Evolutionary conservation across 1,140 invertebrate species (phyloP).

Genomic region (Meloidogyne exigua): DNA sequence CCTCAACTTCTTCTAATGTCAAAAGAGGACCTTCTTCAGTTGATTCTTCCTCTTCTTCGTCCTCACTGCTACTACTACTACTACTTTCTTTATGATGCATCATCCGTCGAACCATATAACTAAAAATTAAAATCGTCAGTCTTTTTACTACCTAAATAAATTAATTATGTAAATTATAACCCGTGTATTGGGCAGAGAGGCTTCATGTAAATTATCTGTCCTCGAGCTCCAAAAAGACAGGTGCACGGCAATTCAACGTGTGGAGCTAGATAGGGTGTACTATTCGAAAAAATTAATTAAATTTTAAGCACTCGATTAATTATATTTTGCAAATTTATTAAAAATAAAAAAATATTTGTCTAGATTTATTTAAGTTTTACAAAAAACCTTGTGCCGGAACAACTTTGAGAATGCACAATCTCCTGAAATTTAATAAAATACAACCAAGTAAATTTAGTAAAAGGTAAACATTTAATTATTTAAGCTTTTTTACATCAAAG

Average conservation of each 20-base stretch:
- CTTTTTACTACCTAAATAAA: too few relatives aligned
- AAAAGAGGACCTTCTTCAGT: background rate
- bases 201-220: conserved; percentile 57
- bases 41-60: conserved; percentile 8
- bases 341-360: too few relatives aligned
- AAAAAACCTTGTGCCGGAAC: conserved; percentile 2
- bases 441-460: too few relatives aligned
- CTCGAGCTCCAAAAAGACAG: conserved; percentile 53
- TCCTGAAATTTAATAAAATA: background rate
- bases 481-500: too few relatives aligned
- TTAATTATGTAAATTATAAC: conserved; percentile 19
- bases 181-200: conserved; percentile 62
- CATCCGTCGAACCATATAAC: conserved; percentile 22
- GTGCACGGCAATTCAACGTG: conserved; percentile 58
- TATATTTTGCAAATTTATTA: too few relatives aligned
- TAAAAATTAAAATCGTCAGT: background rate
- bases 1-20: conserved; percentile 6
- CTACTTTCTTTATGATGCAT: conserved; percentile 1
- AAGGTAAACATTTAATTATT: too few relatives aligned
- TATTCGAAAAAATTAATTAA: conserved; percentile 3
- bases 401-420: background rate
- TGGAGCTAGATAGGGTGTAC: conserved; percentile 51
- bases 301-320: background rate
- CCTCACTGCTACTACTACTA: background rate
- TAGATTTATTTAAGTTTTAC: too few relatives aligned